These are phyloP conservation scores for Xenotilapia flavipinnis DNA, from an alignment of 2,113 vertebrate genomes.

Conservation along the genomic window DNA sequence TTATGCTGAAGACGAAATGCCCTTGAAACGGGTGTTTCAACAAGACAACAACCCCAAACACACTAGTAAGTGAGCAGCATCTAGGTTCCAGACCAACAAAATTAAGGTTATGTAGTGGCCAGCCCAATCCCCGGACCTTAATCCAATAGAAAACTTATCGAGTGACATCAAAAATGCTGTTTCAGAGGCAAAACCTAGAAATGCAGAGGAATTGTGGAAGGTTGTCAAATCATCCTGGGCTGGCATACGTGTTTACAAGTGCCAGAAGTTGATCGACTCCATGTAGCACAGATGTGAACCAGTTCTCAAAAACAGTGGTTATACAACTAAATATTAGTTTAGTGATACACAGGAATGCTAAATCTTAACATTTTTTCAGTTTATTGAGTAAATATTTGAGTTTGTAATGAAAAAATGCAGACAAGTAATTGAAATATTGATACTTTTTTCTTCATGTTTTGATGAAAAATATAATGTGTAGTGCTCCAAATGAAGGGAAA, in stretches of 20 bases:
- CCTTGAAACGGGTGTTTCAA: neutral
- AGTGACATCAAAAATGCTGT: rapidly evolving
- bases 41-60: neutral
- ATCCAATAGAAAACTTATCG: neutral
- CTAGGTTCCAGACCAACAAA: neutral
- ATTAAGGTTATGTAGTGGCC: neutral
- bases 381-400: neutral
- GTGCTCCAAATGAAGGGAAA: neutral
- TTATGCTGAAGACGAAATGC: neutral
- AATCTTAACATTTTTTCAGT: neutral
- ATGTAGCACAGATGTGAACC: neutral
- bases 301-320: neutral
- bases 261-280: neutral
- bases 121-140: neutral
- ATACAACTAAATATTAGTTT: neutral
- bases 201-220: neutral
- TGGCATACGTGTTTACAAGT: neutral
- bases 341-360: neutral
- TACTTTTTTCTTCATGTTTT: neutral
- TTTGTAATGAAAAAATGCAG: neutral
- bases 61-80: rapidly evolving
- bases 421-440: neutral
- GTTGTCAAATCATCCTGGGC: neutral
- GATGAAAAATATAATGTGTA: neutral
- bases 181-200: neutral